A percentile compares a stretch with the other conserved stretches of the same genome.
These are phyloP conservation scores for Eulithis prunata DNA, from an alignment of 2,888 invertebrate species.

Conservation along the genomic window DNA sequence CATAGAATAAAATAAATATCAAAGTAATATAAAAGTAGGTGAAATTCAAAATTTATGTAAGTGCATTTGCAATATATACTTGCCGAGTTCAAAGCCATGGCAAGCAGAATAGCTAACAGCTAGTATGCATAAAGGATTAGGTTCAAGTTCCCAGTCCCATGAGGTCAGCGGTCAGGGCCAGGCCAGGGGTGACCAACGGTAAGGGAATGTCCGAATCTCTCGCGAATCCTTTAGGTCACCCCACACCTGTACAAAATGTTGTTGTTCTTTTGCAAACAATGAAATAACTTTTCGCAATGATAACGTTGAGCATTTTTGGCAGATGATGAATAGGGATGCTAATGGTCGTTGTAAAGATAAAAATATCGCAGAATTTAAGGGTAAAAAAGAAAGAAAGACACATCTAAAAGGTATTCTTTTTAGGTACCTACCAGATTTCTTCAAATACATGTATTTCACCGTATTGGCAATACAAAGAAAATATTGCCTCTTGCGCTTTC, in stretches of 20 bases:
- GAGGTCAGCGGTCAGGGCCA: constrained; percentile 79
- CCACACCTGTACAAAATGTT: constrained; percentile 57
- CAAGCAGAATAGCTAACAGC: constrained; percentile 13
- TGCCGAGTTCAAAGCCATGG: constrained; percentile 59
- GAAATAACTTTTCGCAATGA: constrained; percentile 38
- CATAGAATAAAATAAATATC: too few species aligned
- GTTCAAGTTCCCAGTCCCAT: constrained; percentile 77
- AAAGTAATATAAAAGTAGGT: too few species aligned
- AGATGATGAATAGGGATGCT: constrained; percentile 37
- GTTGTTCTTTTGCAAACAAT: constrained; percentile 37
- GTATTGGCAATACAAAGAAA: constrained; percentile 15
- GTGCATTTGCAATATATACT: too few species aligned
- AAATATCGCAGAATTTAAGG: constrained; percentile 34
- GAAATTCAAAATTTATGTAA: too few species aligned
- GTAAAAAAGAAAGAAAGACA: constrained; percentile 27
- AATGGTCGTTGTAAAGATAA: constrained; percentile 49
- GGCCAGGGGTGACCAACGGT: constrained; percentile 82
- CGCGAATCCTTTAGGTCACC: constrained; percentile 51
- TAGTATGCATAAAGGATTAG: constrained; percentile 46
- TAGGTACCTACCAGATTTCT: too few species aligned
- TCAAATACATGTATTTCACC: not conserved
- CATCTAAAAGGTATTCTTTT: constrained; percentile 1
- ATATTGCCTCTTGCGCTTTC: constrained; percentile 19
- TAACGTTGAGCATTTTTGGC: constrained; percentile 40
- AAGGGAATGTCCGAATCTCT: constrained; percentile 50